Evolutionary conservation across 2,113 vertebrate genomes (phyloP).

Genomic region (Saccopteryx bilineata): DNA sequence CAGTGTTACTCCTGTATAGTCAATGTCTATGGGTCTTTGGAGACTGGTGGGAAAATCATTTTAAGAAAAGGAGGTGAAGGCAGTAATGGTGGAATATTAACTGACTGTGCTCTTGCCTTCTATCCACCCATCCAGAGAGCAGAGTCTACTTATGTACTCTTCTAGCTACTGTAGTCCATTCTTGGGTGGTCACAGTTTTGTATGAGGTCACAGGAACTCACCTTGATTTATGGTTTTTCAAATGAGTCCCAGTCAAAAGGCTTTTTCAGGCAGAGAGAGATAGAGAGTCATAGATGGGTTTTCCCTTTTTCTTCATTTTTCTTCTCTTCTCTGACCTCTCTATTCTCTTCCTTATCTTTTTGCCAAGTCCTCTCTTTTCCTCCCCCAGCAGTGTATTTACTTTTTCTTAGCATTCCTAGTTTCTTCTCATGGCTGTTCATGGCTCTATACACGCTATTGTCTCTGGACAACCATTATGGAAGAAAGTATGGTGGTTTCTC

Average conservation of each 20-base stretch:
- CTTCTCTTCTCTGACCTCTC: background rate
- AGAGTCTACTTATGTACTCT: background rate
- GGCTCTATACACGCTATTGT: background rate
- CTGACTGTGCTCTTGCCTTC: background rate
- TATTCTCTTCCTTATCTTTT: background rate
- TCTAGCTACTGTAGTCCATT: slow-evolving; percentile 1
- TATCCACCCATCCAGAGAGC: background rate
- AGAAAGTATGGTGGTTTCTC: no score
- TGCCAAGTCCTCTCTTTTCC: background rate
- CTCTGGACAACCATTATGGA: background rate
- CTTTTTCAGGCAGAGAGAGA: background rate
- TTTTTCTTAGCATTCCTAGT: background rate
- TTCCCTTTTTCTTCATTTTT: background rate
- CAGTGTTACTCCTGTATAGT: background rate
- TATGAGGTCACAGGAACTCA: background rate
- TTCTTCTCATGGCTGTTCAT: background rate
- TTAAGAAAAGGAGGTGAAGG: slow-evolving; percentile 42
- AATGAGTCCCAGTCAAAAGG: background rate
- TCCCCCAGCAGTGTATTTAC: background rate
- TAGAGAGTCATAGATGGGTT: background rate
- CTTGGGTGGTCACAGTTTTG: background rate
- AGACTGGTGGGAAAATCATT: slow-evolving; percentile 15
- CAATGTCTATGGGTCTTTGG: background rate
- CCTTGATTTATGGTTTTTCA: slow-evolving; percentile 10
- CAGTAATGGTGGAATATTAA: background rate